These are phyloP conservation scores for Desmophyllum pertusum DNA, from an alignment of 92 coral and sea anemone genomes.

Conservation along the genomic window DNA sequence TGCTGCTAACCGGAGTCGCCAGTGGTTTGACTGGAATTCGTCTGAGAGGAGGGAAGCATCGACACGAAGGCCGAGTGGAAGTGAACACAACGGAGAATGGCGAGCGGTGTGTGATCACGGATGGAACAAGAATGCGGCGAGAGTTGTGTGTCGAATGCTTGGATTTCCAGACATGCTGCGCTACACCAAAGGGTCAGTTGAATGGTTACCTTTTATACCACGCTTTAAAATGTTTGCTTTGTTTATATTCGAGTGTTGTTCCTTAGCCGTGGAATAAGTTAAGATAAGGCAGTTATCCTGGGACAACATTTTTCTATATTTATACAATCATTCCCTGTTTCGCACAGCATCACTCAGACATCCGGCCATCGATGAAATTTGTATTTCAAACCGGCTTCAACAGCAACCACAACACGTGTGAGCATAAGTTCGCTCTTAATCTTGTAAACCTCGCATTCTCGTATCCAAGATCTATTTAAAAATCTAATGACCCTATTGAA, in stretches of 20 bases:
- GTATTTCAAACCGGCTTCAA: too few relatives aligned
- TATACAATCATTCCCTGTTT: too few relatives aligned
- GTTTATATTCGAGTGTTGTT: background rate
- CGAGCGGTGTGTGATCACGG: conserved; percentile 84
- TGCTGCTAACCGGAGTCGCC: conserved; percentile 7
- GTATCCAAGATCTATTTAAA: too few relatives aligned
- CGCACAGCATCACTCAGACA: too few relatives aligned
- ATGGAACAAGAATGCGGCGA: conserved; percentile 79
- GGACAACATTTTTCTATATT: too few relatives aligned
- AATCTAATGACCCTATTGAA: too few relatives aligned
- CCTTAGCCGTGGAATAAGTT: background rate
- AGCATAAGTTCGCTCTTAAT: too few relatives aligned
- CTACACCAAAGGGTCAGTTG: conserved; percentile 70
- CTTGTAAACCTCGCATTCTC: too few relatives aligned
- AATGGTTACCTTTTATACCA: background rate
- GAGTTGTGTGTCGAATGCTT: conserved; percentile 85
- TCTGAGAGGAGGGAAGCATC: conserved; percentile 79
- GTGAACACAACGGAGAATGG: conserved; percentile 77
- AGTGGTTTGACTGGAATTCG: conserved; percentile 48
- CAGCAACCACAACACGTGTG: too few relatives aligned
- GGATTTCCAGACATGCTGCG: conserved; percentile 85
- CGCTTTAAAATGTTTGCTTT: background rate
- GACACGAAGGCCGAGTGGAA: conserved; percentile 84
- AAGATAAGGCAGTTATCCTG: too few relatives aligned
- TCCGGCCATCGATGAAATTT: too few relatives aligned